A percentile compares a stretch with the other conserved stretches of the same genome.
Conservation (phyloP, 2,888 invertebrate species). For the Mayetiola destructor region DNA sequence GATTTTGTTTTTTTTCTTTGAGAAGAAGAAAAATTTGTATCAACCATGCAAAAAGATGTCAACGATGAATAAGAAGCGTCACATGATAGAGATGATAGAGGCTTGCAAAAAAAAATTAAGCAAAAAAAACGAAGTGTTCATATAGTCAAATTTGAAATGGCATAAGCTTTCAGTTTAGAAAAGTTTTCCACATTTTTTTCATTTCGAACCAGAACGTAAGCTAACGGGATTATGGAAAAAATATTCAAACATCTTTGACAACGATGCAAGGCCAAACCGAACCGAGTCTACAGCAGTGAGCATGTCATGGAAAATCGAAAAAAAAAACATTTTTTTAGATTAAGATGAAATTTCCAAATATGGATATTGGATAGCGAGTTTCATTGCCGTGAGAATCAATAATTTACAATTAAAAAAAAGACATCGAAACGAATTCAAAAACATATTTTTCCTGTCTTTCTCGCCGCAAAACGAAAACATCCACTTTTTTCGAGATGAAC, state of each 20-base stretch:
- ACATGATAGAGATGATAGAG: background rate
- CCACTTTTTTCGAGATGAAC: too few relatives aligned
- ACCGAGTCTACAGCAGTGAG: too few relatives aligned
- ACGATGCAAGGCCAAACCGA: background rate
- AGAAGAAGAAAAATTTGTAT: background rate
- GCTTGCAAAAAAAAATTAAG: background rate
- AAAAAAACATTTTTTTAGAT: too few relatives aligned
- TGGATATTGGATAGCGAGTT: too few relatives aligned
- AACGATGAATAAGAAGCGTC: too few relatives aligned
- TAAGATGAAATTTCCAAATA: too few relatives aligned
- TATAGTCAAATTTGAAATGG: background rate
- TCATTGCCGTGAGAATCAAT: too few relatives aligned
- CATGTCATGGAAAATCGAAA: too few relatives aligned
- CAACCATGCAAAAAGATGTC: slow-evolving; percentile 3
- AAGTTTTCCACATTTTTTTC: background rate
- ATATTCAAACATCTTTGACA: background rate
- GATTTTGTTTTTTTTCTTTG: too few relatives aligned
- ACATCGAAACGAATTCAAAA: background rate
- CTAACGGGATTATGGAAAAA: background rate
- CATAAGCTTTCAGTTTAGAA: background rate
- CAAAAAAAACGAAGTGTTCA: background rate
- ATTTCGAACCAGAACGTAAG: background rate
- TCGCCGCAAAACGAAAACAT: too few relatives aligned
- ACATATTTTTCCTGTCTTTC: too few relatives aligned
- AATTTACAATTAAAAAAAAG: background rate